These are phyloP conservation scores for Temnothorax curvispinosus DNA, from an alignment of 1,140 invertebrate genomes.

Conservation along the genomic window DNA sequence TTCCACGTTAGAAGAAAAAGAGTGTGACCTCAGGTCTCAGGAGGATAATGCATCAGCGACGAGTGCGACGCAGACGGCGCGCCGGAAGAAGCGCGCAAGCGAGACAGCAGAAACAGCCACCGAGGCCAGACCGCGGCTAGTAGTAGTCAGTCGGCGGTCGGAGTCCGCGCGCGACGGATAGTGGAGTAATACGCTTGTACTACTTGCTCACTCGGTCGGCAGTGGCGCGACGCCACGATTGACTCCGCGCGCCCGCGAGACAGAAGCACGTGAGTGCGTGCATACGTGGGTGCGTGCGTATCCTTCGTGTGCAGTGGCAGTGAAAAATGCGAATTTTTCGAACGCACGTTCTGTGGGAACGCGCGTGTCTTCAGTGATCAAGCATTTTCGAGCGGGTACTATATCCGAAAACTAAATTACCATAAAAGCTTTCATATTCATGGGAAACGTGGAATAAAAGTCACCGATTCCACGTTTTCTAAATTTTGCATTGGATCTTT, in stretches of 20 bases:
- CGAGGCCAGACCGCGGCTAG: conserved; percentile 37
- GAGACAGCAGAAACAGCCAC: conserved; percentile 48
- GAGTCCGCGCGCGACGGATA: conserved; percentile 74
- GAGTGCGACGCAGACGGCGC: conserved; percentile 26
- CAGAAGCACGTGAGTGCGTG: conserved; percentile 33
- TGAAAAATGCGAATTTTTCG: background rate
- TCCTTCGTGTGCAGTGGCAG: background rate
- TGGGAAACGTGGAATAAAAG: background rate
- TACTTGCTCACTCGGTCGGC: conserved; percentile 29
- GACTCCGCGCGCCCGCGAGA: conserved; percentile 4
- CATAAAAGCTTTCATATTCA: conserved; percentile 24
- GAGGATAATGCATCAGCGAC: conserved; percentile 39
- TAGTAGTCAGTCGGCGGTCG: conserved; percentile 74
- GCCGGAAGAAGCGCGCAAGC: conserved; percentile 10
- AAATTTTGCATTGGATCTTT: conserved; percentile 19
- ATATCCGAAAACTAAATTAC: background rate
- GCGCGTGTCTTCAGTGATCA: background rate
- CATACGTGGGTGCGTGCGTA: background rate
- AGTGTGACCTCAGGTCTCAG: background rate
- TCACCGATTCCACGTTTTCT: background rate
- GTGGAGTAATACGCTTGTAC: background rate
- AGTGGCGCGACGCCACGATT: conserved; percentile 4
- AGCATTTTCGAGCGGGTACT: too few species aligned
- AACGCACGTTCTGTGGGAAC: background rate
- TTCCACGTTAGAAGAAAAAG: conserved; percentile 24